A percentile compares a stretch with the other conserved stretches of the same genome.
Conservation (phyloP, 2,797 vertebrate species). For the Sebastes vulpes region DNA sequence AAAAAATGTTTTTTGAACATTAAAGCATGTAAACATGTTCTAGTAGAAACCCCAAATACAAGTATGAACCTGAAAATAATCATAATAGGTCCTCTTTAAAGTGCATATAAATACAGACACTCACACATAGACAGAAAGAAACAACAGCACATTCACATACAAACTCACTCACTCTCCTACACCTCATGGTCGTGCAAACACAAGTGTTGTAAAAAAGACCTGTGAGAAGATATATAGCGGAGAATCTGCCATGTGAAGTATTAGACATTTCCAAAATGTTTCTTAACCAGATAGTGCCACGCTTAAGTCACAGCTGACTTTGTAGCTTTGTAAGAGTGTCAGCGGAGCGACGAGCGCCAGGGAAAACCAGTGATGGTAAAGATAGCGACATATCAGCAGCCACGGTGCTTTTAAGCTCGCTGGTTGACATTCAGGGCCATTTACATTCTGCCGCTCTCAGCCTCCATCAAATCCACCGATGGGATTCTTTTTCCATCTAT, state of each 20-base stretch:
- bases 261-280: constrained; percentile 24
- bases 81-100: background rate
- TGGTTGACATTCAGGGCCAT: constrained; percentile 55
- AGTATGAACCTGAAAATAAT: no score
- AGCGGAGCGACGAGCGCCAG: background rate
- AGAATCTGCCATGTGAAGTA: background rate
- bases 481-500: constrained; percentile 14
- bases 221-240: background rate
- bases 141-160: background rate
- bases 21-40: no score
- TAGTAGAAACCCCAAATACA: no score
- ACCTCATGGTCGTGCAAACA: background rate
- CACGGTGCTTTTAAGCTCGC: constrained; percentile 22
- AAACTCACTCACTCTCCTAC: background rate
- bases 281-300: background rate
- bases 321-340: background rate
- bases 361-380: constrained; percentile 10
- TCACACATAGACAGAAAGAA: background rate
- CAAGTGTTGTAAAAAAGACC: background rate
- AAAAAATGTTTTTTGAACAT: no score
- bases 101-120: background rate
- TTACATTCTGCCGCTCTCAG: constrained; percentile 52
- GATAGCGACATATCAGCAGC: constrained; percentile 32
- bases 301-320: constrained; percentile 2
- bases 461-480: constrained; percentile 33